phyloP scores from a whole-genome alignment of 2,888 invertebrate genomes.

The Cactoblastis cactorum region DNA sequence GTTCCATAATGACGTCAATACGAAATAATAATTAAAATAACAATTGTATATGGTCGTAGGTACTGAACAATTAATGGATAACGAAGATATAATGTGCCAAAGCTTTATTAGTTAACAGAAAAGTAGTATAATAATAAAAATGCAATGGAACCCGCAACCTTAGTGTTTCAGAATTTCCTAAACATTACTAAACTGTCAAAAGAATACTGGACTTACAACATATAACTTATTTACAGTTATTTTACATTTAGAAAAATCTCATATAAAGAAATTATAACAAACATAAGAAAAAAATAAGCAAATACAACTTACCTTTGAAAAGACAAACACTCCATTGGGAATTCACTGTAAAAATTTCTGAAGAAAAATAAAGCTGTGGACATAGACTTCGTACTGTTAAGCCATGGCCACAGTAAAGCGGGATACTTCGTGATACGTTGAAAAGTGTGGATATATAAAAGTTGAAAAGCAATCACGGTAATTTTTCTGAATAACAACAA shows the following conservation, averaged over 20 bases:
- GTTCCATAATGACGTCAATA: slow-evolving; percentile 5
- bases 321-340: slow-evolving; percentile 38
- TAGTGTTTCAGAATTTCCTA: background rate
- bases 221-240: slow-evolving; percentile 1
- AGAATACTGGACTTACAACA: background rate
- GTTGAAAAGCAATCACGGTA: background rate
- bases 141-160: slow-evolving; percentile 13
- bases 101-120: background rate
- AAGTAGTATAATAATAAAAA: background rate
- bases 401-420: slow-evolving; percentile 52
- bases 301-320: slow-evolving; percentile 59
- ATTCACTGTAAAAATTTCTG: slow-evolving; percentile 60
- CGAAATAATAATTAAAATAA: background rate
- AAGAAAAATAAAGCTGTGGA: slow-evolving; percentile 54
- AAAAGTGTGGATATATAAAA: slow-evolving; percentile 15
- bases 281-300: slow-evolving; percentile 35
- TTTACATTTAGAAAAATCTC: slow-evolving; percentile 8
- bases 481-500: background rate
- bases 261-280: slow-evolving; percentile 16
- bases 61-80: background rate
- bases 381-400: slow-evolving; percentile 52
- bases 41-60: background rate
- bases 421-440: slow-evolving; percentile 27
- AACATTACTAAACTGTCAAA: background rate
- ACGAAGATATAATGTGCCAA: too few species aligned